Evolutionary conservation across 2,888 invertebrate species (phyloP).

Genomic region (Exephanes ischioxanthus): DNA sequence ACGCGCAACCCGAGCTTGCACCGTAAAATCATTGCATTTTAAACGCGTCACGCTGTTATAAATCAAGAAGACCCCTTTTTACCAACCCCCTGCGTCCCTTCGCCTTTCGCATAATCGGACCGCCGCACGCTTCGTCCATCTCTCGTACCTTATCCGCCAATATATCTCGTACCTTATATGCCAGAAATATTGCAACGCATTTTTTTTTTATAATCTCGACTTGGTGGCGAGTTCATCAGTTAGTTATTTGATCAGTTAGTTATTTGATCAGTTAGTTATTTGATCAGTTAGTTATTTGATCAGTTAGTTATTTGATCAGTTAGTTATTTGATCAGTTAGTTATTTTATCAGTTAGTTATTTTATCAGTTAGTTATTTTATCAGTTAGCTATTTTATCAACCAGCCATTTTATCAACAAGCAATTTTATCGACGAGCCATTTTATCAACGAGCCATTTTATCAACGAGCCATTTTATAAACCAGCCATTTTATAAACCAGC

Average conservation of each 20-base stretch:
- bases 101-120: constrained; percentile 59
- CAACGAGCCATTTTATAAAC: not conserved
- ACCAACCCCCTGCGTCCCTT: constrained; percentile 41
- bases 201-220: not conserved
- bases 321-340: not conserved
- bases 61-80: constrained; percentile 61
- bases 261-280: not conserved
- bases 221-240: not conserved
- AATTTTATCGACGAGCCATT: too few relatives aligned
- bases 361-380: not conserved
- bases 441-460: not conserved
- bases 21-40: constrained; percentile 80
- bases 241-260: not conserved
- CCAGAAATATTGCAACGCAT: not conserved
- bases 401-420: not conserved
- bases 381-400: not conserved
- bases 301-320: not conserved
- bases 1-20: constrained; percentile 77
- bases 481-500: not conserved
- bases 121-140: constrained; percentile 46
- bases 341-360: not conserved
- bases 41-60: constrained; percentile 78
- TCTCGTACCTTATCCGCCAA: constrained; percentile 10
- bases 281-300: not conserved
- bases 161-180: constrained; percentile 6